Conservation (phyloP, 2,113 vertebrate species). For the Crotalus horridus region DNA sequence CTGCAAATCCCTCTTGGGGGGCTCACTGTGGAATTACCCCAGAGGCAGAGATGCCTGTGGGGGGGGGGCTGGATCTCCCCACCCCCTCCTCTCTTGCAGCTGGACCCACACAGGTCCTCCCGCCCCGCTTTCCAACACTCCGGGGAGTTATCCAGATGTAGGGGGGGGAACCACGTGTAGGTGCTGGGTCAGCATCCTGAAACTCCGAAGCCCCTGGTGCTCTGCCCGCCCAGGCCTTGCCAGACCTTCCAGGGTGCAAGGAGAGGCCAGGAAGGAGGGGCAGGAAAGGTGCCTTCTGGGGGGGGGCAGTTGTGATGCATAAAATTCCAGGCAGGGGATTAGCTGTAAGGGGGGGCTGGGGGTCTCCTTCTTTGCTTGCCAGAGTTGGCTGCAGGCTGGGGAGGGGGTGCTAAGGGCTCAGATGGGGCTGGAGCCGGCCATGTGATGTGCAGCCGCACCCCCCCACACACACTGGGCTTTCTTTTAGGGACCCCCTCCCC, state of each 20-base stretch:
- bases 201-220: not conserved
- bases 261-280: not conserved
- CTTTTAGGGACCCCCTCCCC: not conserved
- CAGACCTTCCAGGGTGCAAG: not conserved
- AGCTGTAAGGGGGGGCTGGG: not conserved
- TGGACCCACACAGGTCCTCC: not conserved
- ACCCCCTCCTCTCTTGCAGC: no score
- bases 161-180: not conserved
- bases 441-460: not conserved
- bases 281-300: not conserved
- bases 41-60: no score
- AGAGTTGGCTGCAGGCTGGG: no score
- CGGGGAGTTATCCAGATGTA: not conserved
- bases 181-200: not conserved
- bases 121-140: no score
- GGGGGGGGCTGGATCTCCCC: no score
- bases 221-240: not conserved
- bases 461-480: not conserved
- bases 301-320: not conserved
- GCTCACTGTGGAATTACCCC: no score
- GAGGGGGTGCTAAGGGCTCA: not conserved
- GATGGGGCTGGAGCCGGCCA: not conserved
- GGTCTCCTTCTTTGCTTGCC: not conserved
- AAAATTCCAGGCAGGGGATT: not conserved
- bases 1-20: no score